Conservation (phyloP, 2,113 vertebrate species). For the Ceratotherium simum region DNA sequence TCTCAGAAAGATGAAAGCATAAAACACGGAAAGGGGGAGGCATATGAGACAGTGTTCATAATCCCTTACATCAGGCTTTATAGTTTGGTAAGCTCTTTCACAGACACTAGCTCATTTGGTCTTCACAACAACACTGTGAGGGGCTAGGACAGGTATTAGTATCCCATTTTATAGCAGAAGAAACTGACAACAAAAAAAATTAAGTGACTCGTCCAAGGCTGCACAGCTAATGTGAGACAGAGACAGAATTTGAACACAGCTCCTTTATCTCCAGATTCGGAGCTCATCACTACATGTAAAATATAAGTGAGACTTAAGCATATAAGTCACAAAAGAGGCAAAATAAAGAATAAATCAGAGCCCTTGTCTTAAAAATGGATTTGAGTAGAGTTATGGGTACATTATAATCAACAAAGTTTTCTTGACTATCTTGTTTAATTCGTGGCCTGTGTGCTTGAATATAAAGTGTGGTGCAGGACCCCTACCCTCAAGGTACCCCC, state of each 20-base stretch:
- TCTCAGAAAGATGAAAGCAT: not conserved
- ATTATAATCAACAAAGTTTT: not conserved
- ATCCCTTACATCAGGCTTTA: not conserved
- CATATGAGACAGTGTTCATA: not conserved
- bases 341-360: conserved; percentile 16
- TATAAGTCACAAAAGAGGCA: not conserved
- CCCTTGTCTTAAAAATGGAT: not conserved
- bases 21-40: not conserved
- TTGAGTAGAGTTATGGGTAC: not conserved
- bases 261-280: conserved; percentile 8
- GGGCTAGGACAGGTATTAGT: not conserved
- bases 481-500: not conserved
- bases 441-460: not conserved
- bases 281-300: conserved; percentile 15
- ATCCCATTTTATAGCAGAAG: not conserved
- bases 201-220: not conserved
- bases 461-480: not conserved
- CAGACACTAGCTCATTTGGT: not conserved
- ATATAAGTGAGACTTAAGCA: not conserved
- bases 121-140: not conserved
- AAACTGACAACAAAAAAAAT: not conserved
- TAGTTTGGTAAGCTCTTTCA: not conserved
- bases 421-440: not conserved
- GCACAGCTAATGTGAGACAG: not conserved
- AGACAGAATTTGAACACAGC: not conserved